Evolutionary conservation across 1,140 invertebrate species (phyloP), one percentile per base, ranked within the genome.

Genomic region (Aradophagus sp.): DNA sequence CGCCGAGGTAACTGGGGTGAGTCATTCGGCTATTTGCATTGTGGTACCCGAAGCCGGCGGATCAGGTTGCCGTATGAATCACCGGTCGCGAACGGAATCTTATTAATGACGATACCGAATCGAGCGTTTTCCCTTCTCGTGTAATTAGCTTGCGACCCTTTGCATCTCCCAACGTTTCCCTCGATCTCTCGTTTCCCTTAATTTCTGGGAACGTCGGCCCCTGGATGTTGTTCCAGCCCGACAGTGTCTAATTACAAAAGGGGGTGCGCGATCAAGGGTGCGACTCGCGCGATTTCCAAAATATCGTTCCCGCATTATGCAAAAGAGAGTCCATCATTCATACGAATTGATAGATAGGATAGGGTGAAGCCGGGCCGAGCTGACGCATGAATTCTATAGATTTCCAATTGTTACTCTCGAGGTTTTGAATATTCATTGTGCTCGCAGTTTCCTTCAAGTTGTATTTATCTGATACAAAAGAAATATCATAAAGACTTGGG

Each of bases 181-280:
- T 63, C 58, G 31, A 66, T 83, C 77, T 77, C 77, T 75, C 70
- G 73, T 83, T 85, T 84, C 80, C 77, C 77, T 80, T 82, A 83
- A 84, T 86, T 84, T 86, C 74, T 69, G 73, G 76, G 82, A 84
- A 84, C 79, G 81, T 80, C 81, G 63, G 52, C 75, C 52, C 44
- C 41, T 77, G 69, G 67, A 83, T 80, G 80, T 82, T 79, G 76
- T 80, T 80, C 78, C 80, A 81, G 76, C 50, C 69, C 75, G 76
- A n/a, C 76, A 84, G 83, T 82, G 79, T 85, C 83, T 86, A 86
- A 86, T 85, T 84, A 86, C 81, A 79, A 65, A 39, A 55, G 52
- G 53, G 68, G 68, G 47, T 72, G 59, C 53, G 41, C 17, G 7
- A 47, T 67, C 19, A 45, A 26, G 56, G 48, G 62, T 29, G 32